These are phyloP conservation scores for Melolontha melolontha DNA, from an alignment of 2,888 invertebrate species.

Conservation along the genomic window DNA sequence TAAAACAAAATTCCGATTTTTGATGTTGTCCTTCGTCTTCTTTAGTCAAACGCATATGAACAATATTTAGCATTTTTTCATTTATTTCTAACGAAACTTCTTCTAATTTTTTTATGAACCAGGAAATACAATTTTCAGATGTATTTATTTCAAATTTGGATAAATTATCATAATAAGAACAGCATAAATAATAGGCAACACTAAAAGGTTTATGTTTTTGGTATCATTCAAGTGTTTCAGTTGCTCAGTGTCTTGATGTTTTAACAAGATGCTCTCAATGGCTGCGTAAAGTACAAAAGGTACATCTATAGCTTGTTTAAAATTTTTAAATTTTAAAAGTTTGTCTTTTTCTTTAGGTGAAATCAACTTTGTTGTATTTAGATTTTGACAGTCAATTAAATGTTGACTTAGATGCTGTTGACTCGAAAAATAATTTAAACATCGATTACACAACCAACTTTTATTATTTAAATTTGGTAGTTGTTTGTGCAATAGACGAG, in stretches of 20 bases:
- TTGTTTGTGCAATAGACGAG: no score
- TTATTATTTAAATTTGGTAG: no score
- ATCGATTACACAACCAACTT: conserved; percentile 40
- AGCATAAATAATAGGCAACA: conserved; percentile 51
- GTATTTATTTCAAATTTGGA: conserved; percentile 48
- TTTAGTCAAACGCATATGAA: conserved; percentile 27
- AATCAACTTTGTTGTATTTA: no score
- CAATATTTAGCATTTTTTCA: conserved; percentile 4
- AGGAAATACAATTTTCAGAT: conserved; percentile 45
- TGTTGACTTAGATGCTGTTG: conserved; percentile 4
- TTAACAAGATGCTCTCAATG: no score
- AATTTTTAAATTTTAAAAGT: conserved; percentile 24
- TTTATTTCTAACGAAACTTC: neutral
- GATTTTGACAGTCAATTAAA: neutral
- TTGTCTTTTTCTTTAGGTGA: no score
- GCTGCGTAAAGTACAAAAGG: conserved; percentile 33
- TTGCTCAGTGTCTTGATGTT: neutral
- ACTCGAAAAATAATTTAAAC: conserved; percentile 38
- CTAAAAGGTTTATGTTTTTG: conserved; percentile 45
- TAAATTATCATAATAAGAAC: conserved; percentile 49
- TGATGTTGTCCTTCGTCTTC: conserved; percentile 14
- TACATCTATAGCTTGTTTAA: conserved; percentile 31
- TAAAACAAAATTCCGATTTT: conserved; percentile 24
- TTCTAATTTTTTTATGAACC: conserved; percentile 42
- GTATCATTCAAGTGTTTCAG: conserved; percentile 28